Conservation (phyloP, 2,888 invertebrate genomes). For the Drosophila cracens region DNA sequence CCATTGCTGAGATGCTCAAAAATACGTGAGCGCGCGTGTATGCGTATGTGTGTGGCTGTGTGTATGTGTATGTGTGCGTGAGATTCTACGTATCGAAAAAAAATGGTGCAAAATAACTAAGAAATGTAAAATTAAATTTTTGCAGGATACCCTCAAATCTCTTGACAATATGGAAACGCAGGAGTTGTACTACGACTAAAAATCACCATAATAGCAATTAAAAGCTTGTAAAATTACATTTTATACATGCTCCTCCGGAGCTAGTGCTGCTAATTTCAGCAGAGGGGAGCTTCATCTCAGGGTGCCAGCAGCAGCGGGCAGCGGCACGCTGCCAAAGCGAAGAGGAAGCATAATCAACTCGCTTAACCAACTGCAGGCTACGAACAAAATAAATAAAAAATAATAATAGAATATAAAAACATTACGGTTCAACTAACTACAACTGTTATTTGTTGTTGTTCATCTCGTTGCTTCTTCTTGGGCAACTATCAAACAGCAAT, state of each 20-base stretch:
- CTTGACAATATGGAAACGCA: slow-evolving; percentile 53
- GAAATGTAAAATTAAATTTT: slow-evolving; percentile 61
- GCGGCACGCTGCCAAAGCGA: slow-evolving; percentile 57
- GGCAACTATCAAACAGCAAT: slow-evolving; percentile 47
- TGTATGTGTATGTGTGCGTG: slow-evolving; percentile 65
- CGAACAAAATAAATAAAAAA: slow-evolving; percentile 25
- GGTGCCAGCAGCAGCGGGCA: slow-evolving; percentile 58
- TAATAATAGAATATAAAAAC: not conserved
- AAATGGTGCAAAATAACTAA: slow-evolving; percentile 84
- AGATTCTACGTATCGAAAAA: slow-evolving; percentile 82
- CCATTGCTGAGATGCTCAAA: slow-evolving; percentile 66
- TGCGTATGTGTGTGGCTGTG: slow-evolving; percentile 42
- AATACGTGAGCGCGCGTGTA: slow-evolving; percentile 53
- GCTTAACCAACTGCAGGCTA: slow-evolving; percentile 34
- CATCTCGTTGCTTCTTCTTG: slow-evolving; percentile 35
- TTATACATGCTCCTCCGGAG: slow-evolving; percentile 51
- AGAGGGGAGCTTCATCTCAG: slow-evolving; percentile 58
- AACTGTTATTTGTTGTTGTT: slow-evolving; percentile 49
- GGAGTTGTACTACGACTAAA: slow-evolving; percentile 46
- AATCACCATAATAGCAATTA: slow-evolving; percentile 47
- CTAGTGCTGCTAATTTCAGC: slow-evolving; percentile 56
- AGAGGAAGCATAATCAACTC: slow-evolving; percentile 58
- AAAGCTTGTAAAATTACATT: slow-evolving; percentile 49
- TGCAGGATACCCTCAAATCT: slow-evolving; percentile 67
- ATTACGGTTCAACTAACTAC: slow-evolving; percentile 22